phyloP scores from a whole-genome alignment of 2,797 vertebrate species.

The Threskiornis aethiopicus region DNA sequence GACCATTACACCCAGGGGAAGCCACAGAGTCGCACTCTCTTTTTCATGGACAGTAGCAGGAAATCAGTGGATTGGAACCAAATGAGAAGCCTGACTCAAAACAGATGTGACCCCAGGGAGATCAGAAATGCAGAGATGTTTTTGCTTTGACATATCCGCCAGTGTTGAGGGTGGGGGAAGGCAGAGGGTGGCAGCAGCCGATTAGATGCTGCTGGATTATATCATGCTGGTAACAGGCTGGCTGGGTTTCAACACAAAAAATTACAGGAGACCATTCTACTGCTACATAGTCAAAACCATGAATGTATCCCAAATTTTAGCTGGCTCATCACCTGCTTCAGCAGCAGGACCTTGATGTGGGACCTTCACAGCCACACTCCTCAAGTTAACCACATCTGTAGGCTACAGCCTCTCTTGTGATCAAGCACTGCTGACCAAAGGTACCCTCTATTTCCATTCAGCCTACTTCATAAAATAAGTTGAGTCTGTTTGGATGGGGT shows the following conservation, averaged over 20 bases:
- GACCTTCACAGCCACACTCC: neutral
- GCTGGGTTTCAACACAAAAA: neutral
- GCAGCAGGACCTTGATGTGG: neutral
- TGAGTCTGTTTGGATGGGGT: neutral
- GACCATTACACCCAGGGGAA: constrained; percentile 64
- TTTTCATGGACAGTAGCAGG: constrained; percentile 78
- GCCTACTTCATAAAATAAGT: neutral
- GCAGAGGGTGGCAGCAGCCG: constrained; percentile 4
- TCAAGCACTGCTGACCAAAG: neutral
- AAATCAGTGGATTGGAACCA: constrained; percentile 77
- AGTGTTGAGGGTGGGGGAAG: neutral
- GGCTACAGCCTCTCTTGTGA: neutral
- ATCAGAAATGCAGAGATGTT: constrained; percentile 50
- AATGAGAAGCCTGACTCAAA: constrained; percentile 65
- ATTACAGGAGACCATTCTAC: neutral
- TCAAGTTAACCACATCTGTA: neutral
- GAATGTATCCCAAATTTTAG: neutral
- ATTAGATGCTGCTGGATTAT: neutral
- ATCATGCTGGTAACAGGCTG: neutral
- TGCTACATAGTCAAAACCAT: neutral
- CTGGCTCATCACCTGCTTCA: neutral
- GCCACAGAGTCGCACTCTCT: constrained; percentile 56
- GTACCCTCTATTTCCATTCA: neutral
- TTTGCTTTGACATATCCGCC: constrained; percentile 55
- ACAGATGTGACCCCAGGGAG: constrained; percentile 67